Percentiles rank a stretch among this genome's conserved stretches.
phyloP scores from a whole-genome alignment of 2,888 invertebrate genomes.

The Cheilosia impressa region DNA sequence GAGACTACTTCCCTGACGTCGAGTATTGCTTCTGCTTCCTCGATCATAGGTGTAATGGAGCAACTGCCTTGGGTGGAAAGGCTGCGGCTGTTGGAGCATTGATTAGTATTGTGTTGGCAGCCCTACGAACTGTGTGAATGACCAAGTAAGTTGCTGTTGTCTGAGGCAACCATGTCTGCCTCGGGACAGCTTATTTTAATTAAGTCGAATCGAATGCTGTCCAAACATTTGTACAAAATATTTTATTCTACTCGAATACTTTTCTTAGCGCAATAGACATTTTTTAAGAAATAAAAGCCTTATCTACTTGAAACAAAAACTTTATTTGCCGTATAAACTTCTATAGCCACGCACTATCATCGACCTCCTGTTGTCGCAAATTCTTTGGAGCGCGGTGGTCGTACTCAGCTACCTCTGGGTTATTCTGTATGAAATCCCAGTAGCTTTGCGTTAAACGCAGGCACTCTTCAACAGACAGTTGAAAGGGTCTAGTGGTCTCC shows the following conservation, averaged over 20 bases:
- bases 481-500: constrained; percentile 88
- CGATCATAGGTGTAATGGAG: constrained; percentile 92
- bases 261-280: constrained; percentile 44
- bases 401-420: constrained; percentile 88
- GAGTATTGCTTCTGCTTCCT: constrained; percentile 96
- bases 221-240: constrained; percentile 76
- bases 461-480: constrained; percentile 92
- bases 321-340: constrained; percentile 50
- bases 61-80: constrained; percentile 44
- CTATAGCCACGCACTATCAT: background rate
- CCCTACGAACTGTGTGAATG: constrained; percentile 24
- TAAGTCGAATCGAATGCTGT: constrained; percentile 76
- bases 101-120: background rate
- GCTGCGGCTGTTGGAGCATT: constrained; percentile 13
- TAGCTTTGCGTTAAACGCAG: constrained; percentile 91
- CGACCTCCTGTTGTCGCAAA: background rate
- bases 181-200: background rate
- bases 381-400: constrained; percentile 87
- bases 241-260: constrained; percentile 31
- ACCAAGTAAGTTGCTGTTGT: background rate
- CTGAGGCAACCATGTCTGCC: too few species aligned
- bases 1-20: constrained; percentile 91
- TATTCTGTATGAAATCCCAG: constrained; percentile 87
- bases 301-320: constrained; percentile 20
- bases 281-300: constrained; percentile 50